Conservation (phyloP, 64 coral and sea anemone species). For the Hydrozoanthus tunicans region DNA sequence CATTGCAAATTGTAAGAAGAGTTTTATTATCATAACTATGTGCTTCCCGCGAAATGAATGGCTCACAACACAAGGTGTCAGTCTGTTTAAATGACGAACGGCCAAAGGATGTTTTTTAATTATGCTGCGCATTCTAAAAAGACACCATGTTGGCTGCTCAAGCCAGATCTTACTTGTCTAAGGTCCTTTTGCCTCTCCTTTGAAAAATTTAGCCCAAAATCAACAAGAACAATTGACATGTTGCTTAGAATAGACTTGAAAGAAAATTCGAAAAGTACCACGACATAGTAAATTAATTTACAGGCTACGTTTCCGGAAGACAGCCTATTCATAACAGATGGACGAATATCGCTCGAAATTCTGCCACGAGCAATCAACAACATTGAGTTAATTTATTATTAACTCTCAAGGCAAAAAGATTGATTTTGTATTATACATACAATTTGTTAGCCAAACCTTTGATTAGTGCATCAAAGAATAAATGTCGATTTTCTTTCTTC, state of each 20-base stretch:
- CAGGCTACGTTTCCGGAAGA: background rate
- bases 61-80: slow-evolving; percentile 17
- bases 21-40: background rate
- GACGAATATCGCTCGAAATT: background rate
- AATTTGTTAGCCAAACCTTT: background rate
- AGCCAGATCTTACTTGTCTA: background rate
- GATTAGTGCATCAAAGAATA: background rate
- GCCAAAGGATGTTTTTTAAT: slow-evolving; percentile 14
- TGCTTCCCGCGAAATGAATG: slow-evolving; percentile 20
- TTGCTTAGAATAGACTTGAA: background rate
- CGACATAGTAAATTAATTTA: background rate
- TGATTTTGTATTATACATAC: background rate
- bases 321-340: background rate
- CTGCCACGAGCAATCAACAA: background rate
- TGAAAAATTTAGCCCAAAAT: background rate
- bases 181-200: background rate
- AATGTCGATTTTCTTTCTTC: background rate
- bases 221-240: background rate
- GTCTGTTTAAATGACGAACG: slow-evolving; percentile 15
- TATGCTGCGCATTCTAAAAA: background rate
- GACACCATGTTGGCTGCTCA: background rate
- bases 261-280: background rate
- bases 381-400: slow-evolving; percentile 1
- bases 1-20: slow-evolving; percentile 20
- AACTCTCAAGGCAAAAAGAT: background rate